Conservation (phyloP, 2,888 invertebrate species). For the Xestia c-nigrum region DNA sequence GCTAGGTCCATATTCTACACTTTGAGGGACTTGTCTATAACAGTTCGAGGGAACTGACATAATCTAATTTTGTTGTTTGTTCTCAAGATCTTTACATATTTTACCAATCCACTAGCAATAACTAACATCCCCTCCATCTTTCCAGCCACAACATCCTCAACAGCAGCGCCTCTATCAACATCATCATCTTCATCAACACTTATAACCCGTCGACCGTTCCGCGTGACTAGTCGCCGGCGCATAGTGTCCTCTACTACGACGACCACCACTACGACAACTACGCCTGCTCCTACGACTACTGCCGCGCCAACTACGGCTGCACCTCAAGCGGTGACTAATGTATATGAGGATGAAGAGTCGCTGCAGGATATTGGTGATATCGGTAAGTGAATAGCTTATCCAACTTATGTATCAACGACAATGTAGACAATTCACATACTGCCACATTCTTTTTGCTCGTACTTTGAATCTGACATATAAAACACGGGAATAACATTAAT, state of each 20-base stretch:
- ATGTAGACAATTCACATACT: too few relatives aligned
- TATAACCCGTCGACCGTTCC: constrained; percentile 79
- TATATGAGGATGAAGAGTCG: constrained; percentile 80
- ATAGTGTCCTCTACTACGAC: constrained; percentile 67
- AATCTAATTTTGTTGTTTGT: neutral
- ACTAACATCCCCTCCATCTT: neutral
- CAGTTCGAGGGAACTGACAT: neutral
- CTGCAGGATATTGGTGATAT: constrained; percentile 83
- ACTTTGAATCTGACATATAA: neutral
- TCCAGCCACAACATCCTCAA: constrained; percentile 49
- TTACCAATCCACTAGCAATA: neutral
- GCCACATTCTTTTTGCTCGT: neutral
- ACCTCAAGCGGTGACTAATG: constrained; percentile 53
- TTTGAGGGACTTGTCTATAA: neutral
- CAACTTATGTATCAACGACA: neutral
- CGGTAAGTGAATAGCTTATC: constrained; percentile 69
- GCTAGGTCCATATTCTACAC: neutral
- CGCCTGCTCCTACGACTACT: constrained; percentile 51
- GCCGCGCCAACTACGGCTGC: constrained; percentile 20
- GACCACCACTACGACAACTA: constrained; percentile 66
- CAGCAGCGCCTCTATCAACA: constrained; percentile 45
- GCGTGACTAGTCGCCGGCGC: constrained; percentile 81
- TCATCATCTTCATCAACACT: constrained; percentile 64
- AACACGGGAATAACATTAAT: neutral
- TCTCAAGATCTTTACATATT: neutral